These are phyloP conservation scores for Vidua chalybeata DNA, from an alignment of 2,113 vertebrate species.

Conservation along the genomic window DNA sequence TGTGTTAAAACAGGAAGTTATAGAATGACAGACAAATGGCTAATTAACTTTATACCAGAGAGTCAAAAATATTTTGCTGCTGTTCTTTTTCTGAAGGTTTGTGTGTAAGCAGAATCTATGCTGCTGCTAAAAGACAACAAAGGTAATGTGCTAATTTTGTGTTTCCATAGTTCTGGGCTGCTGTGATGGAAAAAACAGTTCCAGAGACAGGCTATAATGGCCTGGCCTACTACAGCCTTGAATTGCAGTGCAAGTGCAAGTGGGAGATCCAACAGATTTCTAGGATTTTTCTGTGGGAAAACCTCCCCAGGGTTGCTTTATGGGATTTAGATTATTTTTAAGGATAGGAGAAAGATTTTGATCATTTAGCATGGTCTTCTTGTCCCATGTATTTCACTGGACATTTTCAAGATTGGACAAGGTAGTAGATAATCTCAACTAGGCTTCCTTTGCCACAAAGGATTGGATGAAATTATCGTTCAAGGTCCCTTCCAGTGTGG, in stretches of 20 bases:
- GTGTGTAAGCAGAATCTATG: not conserved
- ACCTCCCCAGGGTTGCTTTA: not conserved
- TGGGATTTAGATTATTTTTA: not conserved
- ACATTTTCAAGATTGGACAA: not conserved
- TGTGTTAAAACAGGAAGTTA: not conserved
- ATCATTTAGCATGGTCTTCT: not conserved
- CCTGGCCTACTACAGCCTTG: not conserved
- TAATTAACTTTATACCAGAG: not conserved
- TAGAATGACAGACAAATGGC: not conserved
- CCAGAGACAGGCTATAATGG: not conserved
- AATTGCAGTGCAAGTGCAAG: not conserved
- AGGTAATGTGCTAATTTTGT: not conserved
- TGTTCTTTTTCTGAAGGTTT: not conserved
- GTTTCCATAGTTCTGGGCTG: not conserved
- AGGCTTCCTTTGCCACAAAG: not conserved
- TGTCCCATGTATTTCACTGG: not conserved
- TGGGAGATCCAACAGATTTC: not conserved
- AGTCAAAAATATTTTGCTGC: not conserved
- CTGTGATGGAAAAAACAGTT: not conserved
- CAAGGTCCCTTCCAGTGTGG: not conserved
- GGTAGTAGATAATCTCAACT: not conserved
- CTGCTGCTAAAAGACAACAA: not conserved
- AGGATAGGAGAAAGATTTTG: not conserved
- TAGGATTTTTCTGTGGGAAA: rapidly evolving
- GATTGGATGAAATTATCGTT: not conserved